Base-by-base conservation (phyloP, 2,113 vertebrate genomes). In the zebrafish (Danio rerio) region DNA sequence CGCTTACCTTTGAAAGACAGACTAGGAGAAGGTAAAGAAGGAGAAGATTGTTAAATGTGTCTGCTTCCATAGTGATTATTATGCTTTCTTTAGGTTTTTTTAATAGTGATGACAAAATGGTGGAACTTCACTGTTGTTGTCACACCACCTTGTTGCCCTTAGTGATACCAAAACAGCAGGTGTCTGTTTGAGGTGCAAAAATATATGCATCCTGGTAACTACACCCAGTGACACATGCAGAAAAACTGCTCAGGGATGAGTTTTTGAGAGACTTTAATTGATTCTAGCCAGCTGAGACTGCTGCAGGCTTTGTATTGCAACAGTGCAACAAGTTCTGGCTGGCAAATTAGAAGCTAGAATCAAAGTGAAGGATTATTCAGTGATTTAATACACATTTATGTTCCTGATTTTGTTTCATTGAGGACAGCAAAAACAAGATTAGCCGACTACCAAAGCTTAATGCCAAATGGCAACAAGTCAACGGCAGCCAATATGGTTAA, bases 41-140 rank as follows among this genome's bases (percentile, higher is more conserved):
- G 78, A 43, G 16, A 82, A 83, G 82, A 78, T 52, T 85, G 50
- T 61, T 81, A 62, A 74, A 42, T 84, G 86, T 73, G 74, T 82
- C 81, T 8, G 76, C 85, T 80, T 52, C 62, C 45, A 40, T 79
- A 43, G 21, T 63, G 81, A 62, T 74, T 71, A 15, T 5, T 52
- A 45, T 49, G 80, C 78, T 72, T 75, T 77, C 68, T 75, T 78
- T 5, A 73, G 52, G 15, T 81, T 74, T 76, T 76, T 78, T n/a
- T 65, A 73, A 45, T 40, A 5, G 8, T 62, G 73, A 87, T 82
- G 74, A 88, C 85, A 88, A 79, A 84, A 80, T 80, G 58, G 58
- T 70, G 61, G 58, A 78, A 80, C 69, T 61, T 20, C n/a, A 6
- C 12, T 79, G 82, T 65, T 73, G 50, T 81, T 74, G 72, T 85